Conservation (phyloP, 2,888 invertebrate species). For the Rhagium mordax region DNA sequence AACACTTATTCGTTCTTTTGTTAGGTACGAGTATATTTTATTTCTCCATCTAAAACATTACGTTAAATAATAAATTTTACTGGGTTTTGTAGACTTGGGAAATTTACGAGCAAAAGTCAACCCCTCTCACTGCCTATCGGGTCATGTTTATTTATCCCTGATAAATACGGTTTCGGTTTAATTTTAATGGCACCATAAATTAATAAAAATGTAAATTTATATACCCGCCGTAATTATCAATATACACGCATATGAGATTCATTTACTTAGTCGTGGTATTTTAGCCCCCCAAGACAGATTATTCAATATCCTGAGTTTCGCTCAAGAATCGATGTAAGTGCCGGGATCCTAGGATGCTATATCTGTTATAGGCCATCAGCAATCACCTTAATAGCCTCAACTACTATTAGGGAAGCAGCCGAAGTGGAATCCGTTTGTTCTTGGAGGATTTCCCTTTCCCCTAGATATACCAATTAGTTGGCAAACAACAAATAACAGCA, state of each 20-base stretch:
- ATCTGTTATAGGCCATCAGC: conserved; percentile 37
- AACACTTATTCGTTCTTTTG: too few relatives aligned
- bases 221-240: too few relatives aligned
- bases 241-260: background rate
- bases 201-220: background rate
- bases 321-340: conserved; percentile 15
- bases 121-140: background rate
- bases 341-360: conserved; percentile 5
- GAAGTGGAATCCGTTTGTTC: conserved; percentile 25
- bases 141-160: background rate
- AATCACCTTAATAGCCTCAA: conserved; percentile 41
- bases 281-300: conserved; percentile 7
- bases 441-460: conserved; percentile 16
- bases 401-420: conserved; percentile 27
- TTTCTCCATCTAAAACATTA: too few relatives aligned
- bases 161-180: background rate
- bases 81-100: background rate
- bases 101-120: background rate
- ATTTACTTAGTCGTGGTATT: background rate
- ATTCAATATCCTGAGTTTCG: conserved; percentile 18
- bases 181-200: background rate
- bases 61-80: too few relatives aligned
- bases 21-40: too few relatives aligned
- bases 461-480: conserved; percentile 1
- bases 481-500: background rate